Conservation (phyloP, 1,140 invertebrate genomes). For the Pectinophora gossypiella region DNA sequence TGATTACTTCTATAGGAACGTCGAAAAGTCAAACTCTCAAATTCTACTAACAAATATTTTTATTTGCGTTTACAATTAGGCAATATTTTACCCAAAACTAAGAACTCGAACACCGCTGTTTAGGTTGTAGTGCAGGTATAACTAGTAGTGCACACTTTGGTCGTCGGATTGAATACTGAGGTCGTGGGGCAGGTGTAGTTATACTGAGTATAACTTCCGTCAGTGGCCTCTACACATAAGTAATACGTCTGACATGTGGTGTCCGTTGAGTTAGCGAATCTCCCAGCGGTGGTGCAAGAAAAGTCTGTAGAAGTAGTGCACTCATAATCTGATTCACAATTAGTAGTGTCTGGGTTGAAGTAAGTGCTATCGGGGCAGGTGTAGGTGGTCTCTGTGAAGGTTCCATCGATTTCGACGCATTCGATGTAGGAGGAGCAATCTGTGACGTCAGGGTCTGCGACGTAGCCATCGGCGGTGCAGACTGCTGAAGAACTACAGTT, state of each 20-base stretch:
- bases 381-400: constrained; percentile 22
- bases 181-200: constrained; percentile 32
- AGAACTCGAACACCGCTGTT: neutral
- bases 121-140: neutral
- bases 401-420: constrained; percentile 33
- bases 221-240: constrained; percentile 28
- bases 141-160: constrained; percentile 20
- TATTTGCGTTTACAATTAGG: too few relatives aligned
- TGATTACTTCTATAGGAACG: too few relatives aligned
- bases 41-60: too few relatives aligned
- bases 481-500: constrained; percentile 12
- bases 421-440: constrained; percentile 39
- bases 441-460: constrained; percentile 29
- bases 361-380: constrained; percentile 29
- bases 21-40: too few relatives aligned
- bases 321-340: constrained; percentile 37
- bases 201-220: constrained; percentile 31
- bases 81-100: neutral
- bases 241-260: constrained; percentile 39
- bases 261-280: constrained; percentile 33
- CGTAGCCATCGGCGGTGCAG: constrained; percentile 37
- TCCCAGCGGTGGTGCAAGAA: constrained; percentile 32
- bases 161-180: constrained; percentile 30
- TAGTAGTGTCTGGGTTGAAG: constrained; percentile 39
- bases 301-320: constrained; percentile 24